phyloP scores from a whole-genome alignment of 2,888 invertebrate species.

The Sesia bembeciformis region DNA sequence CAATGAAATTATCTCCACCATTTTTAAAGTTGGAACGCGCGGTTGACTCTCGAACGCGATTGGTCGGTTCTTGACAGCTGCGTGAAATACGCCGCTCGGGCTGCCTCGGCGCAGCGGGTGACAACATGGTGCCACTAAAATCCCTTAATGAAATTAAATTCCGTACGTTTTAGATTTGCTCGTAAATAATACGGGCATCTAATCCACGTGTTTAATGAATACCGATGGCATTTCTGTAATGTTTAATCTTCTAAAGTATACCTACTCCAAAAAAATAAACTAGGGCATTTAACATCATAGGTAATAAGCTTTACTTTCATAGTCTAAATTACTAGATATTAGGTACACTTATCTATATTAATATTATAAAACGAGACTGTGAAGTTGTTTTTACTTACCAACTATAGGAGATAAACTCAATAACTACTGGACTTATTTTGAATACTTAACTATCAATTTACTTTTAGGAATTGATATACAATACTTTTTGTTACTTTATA shows the following conservation, averaged over 20 bases:
- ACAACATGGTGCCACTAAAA: slow-evolving; percentile 67
- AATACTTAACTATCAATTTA: no score
- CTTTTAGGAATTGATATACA: no score
- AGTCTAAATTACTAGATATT: no score
- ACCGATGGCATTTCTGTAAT: slow-evolving; percentile 30
- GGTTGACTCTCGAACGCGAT: slow-evolving; percentile 35
- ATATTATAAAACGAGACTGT: no score
- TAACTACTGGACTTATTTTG: no score
- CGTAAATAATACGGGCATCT: slow-evolving; percentile 69
- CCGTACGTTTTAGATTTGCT: slow-evolving; percentile 67
- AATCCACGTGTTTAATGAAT: slow-evolving; percentile 70
- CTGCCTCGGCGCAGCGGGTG: slow-evolving; percentile 65
- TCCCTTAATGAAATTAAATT: slow-evolving; percentile 74
- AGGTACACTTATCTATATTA: no score
- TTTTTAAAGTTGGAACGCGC: slow-evolving; percentile 62
- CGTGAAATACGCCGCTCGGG: slow-evolving; percentile 56
- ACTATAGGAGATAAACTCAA: no score
- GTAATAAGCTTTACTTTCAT: no score
- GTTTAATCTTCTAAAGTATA: slow-evolving; percentile 29
- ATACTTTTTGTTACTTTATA: no score
- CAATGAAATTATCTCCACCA: slow-evolving; percentile 73
- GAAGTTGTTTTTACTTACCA: no score
- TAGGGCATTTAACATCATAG: no score
- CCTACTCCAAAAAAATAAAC: no score
- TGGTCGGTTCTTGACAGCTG: slow-evolving; percentile 66